Conservation (phyloP, 2,797 vertebrate genomes). For the Cygnus olor region DNA sequence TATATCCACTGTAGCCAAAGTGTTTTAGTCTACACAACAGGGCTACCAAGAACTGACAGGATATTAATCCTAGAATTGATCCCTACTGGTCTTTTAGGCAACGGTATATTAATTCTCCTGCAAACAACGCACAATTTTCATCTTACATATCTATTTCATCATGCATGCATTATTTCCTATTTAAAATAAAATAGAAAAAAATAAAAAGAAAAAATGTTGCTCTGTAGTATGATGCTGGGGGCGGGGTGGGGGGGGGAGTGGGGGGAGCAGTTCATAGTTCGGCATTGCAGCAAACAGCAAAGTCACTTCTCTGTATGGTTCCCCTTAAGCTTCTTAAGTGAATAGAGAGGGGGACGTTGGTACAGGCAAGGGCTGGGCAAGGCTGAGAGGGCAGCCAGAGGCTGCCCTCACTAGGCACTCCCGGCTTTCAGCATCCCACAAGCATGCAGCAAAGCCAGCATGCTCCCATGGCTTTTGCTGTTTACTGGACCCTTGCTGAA, state of each 20-base stretch:
- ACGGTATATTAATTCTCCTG: background rate
- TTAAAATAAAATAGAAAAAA: background rate
- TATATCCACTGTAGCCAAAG: background rate
- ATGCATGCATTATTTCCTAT: background rate
- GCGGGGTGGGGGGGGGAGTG: no score
- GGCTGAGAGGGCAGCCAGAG: background rate
- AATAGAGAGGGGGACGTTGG: background rate
- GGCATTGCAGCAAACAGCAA: accelerated
- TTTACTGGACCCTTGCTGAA: background rate
- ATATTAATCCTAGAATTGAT: conserved; percentile 56
- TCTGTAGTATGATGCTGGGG: background rate
- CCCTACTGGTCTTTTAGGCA: background rate
- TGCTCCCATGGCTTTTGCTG: background rate
- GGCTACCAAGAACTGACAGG: conserved; percentile 9
- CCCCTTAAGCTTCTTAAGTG: background rate
- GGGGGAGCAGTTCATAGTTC: background rate
- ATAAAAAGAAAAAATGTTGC: background rate
- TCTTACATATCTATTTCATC: background rate
- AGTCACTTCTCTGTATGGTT: background rate
- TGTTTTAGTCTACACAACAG: background rate
- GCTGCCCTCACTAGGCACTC: accelerated
- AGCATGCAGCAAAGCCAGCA: background rate
- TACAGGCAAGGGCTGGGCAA: background rate
- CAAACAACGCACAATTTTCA: background rate
- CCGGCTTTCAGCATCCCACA: background rate